Conservation (phyloP, 2,113 vertebrate species). For the Macrotis lagotis region DNA sequence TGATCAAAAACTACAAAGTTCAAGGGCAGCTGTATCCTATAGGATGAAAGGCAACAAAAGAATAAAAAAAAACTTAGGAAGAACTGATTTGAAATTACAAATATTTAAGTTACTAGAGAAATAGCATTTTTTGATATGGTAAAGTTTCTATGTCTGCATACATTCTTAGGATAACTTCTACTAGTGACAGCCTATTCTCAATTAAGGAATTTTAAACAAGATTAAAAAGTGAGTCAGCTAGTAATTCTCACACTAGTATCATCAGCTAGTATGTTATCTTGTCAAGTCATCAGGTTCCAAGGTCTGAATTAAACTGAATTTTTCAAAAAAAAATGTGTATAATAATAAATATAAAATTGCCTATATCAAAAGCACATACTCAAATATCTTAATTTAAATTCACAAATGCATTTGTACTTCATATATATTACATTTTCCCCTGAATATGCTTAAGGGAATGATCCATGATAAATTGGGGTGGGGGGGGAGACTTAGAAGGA, state of each 20-base stretch:
- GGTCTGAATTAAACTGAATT: conserved; percentile 17
- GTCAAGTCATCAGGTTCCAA: conserved; percentile 25
- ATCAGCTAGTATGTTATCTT: conserved; percentile 26
- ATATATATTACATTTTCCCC: background rate
- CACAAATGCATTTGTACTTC: background rate
- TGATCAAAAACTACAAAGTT: conserved; percentile 87
- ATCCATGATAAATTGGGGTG: background rate
- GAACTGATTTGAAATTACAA: conserved; percentile 85
- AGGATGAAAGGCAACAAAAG: conserved; percentile 88
- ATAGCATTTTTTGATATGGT: conserved; percentile 56
- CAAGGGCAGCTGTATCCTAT: conserved; percentile 86
- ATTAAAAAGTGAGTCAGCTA: conserved; percentile 48
- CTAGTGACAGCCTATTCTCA: conserved; percentile 43
- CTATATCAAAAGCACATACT: background rate
- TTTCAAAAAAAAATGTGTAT: conserved; percentile 37
- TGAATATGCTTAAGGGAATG: background rate
- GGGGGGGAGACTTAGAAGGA: background rate
- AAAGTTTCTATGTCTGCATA: conserved; percentile 58
- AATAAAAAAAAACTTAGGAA: conserved; percentile 82
- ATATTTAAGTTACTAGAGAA: conserved; percentile 76
- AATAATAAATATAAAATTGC: conserved; percentile 42
- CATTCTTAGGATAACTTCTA: conserved; percentile 24
- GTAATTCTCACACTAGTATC: background rate
- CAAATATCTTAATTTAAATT: background rate
- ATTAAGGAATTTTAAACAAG: conserved; percentile 33